Percentiles rank a stretch among this genome's conserved stretches.
Conservation (phyloP, 1,140 invertebrate species). For the Kradibia gibbosae region DNA sequence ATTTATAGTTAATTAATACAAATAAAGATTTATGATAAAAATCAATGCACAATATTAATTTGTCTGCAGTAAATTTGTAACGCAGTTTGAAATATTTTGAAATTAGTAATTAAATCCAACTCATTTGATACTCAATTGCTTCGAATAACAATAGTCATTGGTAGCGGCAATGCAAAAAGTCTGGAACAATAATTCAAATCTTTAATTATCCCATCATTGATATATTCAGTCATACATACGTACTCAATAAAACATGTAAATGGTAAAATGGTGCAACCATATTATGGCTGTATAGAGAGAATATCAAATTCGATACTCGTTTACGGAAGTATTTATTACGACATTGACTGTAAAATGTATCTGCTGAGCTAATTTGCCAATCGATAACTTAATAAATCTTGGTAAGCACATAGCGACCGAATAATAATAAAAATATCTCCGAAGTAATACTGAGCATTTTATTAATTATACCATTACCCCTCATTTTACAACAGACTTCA, state of each 20-base stretch:
- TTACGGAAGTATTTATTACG: neutral
- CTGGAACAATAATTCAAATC: neutral
- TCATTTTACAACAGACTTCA: constrained; percentile 30
- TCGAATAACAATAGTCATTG: neutral
- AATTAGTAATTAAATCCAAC: neutral
- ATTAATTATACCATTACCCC: constrained; percentile 26
- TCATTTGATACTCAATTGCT: neutral
- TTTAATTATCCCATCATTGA: neutral
- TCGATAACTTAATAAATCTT: constrained; percentile 12
- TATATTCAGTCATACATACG: neutral
- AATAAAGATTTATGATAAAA: neutral
- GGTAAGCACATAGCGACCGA: neutral
- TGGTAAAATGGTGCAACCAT: neutral
- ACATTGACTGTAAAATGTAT: neutral
- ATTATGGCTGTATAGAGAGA: neutral
- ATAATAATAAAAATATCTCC: constrained; percentile 22
- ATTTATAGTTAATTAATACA: neutral
- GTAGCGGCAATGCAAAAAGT: neutral
- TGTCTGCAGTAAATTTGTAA: neutral
- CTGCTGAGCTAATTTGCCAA: neutral
- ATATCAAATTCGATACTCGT: constrained; percentile 14
- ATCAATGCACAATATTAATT: neutral
- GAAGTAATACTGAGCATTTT: neutral
- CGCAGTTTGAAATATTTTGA: neutral
- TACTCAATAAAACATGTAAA: constrained; percentile 8